Percentiles rank a stretch among this genome's conserved stretches.
These are phyloP conservation scores for Malacoctenus gilli DNA, from an alignment of 2,797 vertebrate genomes.

Conservation along the genomic window DNA sequence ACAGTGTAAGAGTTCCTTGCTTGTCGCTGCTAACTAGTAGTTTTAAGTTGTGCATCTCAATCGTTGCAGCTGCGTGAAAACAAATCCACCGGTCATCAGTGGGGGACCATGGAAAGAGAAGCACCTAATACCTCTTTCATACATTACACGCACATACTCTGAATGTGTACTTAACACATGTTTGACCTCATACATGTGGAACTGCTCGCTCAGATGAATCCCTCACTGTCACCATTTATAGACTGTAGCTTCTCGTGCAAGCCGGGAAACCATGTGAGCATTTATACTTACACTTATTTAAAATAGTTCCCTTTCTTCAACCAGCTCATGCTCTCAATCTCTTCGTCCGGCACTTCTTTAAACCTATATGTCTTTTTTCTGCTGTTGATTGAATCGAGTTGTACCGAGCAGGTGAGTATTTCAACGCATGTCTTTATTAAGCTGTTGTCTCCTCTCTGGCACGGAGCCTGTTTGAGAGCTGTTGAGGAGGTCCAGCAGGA, in stretches of 20 bases:
- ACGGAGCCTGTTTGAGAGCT: constrained; percentile 1
- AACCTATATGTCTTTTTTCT: not conserved
- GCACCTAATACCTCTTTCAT: constrained; percentile 6
- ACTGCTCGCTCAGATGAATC: constrained; percentile 13
- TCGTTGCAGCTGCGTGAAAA: constrained; percentile 48
- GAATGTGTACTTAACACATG: constrained; percentile 11
- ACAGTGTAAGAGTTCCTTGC: too few species aligned
- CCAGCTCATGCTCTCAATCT: too few species aligned
- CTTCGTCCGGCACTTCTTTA: not conserved
- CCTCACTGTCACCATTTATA: not conserved
- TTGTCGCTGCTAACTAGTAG: too few species aligned
- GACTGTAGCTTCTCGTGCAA: not conserved
- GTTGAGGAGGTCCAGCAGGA: constrained; percentile 21
- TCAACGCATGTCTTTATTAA: constrained; percentile 9
- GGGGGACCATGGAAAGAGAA: not conserved
- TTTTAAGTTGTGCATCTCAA: too few species aligned
- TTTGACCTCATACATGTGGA: constrained; percentile 1
- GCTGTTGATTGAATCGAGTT: constrained; percentile 4
- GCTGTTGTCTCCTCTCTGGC: constrained; percentile 7
- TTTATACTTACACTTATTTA: not conserved
- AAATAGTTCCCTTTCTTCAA: not conserved
- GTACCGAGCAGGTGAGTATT: constrained; percentile 6
- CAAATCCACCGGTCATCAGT: constrained; percentile 21
- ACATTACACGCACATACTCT: constrained; percentile 6
- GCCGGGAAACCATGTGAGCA: not conserved